Base-by-base conservation (phyloP, 2,888 invertebrate species). In the Macrosiphum euphorbiae region DNA sequence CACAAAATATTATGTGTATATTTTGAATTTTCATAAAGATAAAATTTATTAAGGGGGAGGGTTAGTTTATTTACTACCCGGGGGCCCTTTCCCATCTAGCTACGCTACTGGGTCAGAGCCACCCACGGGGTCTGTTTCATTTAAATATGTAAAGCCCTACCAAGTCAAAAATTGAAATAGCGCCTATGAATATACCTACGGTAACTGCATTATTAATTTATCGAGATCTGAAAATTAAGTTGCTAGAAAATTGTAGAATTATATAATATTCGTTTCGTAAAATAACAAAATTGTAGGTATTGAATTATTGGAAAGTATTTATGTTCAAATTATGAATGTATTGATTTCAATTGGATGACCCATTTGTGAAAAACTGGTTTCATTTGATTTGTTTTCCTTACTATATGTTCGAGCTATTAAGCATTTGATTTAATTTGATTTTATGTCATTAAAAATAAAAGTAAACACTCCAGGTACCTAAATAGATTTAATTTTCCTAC, bases 211-310 rank as follows among this genome's bases (percentile, higher is more conserved):
- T 89, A 58, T 44, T 44, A 58, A 44, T 44, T 55, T 89, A 5
- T 16, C 5, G 8, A 44, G 41, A 13, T 58, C 35, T 41, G 16
- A 88, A 58, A 89, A 26, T 26, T 55, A 41, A 58, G 28, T 58
- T 28, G 44, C 58, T 20, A 11, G n/a, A 44, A 44, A 41, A 58
- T 41, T 58, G 41, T 16, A n/a, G 44, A 61, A 89, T 89, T 89
- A 89, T 89, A 44, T 61, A 89, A 44, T 61, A 89, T 89, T 89
- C 61, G 89, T 47, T 89, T 61, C 89, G 47, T 44, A 61, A 61
- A 89, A 89, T 89, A 47, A 89, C 44, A 47, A 61, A 89, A 89
- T 28, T 3, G 41, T 7, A 16, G 5, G 13, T 58, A 28, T 58
- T 89, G 16, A 58, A 44, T 44, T 41, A 13, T 89, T 67, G 16